Base-by-base conservation (phyloP, 2,888 invertebrate genomes). In the Stratiomys singularior region DNA sequence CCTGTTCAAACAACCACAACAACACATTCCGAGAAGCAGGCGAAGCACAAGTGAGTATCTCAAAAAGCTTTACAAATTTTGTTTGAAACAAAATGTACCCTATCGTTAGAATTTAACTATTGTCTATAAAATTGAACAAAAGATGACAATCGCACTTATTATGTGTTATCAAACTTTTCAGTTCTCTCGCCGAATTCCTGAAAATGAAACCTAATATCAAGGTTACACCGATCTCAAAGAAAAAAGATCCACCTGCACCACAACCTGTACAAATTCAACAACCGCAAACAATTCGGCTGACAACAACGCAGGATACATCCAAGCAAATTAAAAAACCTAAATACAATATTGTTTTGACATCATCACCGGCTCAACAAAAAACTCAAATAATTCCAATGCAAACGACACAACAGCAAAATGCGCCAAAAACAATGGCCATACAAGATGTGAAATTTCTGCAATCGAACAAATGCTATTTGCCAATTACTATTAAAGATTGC, bases 401-500 rank as follows among this genome's bases (percentile, higher is more conserved):
- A 69, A 21, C 71, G 47, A n/a, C 82, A 81, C 77, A 82, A 82
- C 2, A 83, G 83, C 64, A 83, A 83, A 64, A 25, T 85, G 83
- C 76, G 9, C 4, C 37, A 11, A 80, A 83, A 84, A 81, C 81
- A 83, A 7, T 87, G 83, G 4, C 85, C 84, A 3, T 87, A 83
- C 81, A 80, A 78, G 81, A 81, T 79, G 76, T 80, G 9, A 81
- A 81, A 71, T 77, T 81, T 44, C 37, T 81, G 15, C 78, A 80
- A 23, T 71, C 81, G 21, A 81, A 80, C 63, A 87, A 87, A 81
- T 87, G 87, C 76, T 87, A 83, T 64, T 81, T 87, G 78, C 87
- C 87, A 9, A 86, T 87, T 15, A 87, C 87, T 1, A 85, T 87
- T 56, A 86, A 86, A 9, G 87, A 87, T 77, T 85, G 85, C 60